Evolutionary conservation across 2,797 vertebrate genomes (phyloP).

Genomic region (Gobio occitaniae): DNA sequence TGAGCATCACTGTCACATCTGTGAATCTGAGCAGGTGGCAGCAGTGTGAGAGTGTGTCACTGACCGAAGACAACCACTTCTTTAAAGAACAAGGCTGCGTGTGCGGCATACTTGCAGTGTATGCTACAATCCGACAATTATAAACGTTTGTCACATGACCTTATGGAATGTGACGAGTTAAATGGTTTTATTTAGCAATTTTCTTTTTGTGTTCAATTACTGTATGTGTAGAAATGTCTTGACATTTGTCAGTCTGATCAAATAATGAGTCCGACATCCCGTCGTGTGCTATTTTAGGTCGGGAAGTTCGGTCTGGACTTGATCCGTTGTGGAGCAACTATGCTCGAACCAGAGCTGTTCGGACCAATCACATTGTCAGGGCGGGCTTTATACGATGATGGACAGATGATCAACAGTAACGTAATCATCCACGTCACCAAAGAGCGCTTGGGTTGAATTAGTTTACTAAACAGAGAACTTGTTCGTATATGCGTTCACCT

Average conservation of each 20-base stretch:
- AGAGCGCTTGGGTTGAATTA: too few species aligned
- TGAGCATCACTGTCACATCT: constrained; percentile 32
- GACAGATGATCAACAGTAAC: too few species aligned
- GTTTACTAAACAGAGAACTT: too few species aligned
- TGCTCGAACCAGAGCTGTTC: too few species aligned
- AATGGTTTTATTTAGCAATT: not conserved
- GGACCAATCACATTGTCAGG: too few species aligned
- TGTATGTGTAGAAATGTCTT: not conserved
- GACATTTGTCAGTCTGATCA: not conserved
- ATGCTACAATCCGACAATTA: not conserved
- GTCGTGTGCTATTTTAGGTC: not conserved
- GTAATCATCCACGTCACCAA: too few species aligned
- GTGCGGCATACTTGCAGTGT: not conserved
- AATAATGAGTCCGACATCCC: not conserved
- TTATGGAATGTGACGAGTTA: not conserved
- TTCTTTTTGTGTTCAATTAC: not conserved
- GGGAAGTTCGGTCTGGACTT: too few species aligned
- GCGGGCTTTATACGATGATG: too few species aligned
- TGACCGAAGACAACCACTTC: not conserved
- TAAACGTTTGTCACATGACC: not conserved
- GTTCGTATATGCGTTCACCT: too few species aligned
- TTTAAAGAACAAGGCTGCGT: not conserved
- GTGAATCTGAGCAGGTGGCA: constrained; percentile 34
- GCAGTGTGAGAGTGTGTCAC: not conserved
- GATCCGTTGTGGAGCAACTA: too few species aligned